A percentile compares a stretch with the other conserved stretches of the same genome.
These are phyloP conservation scores for Brienomyrus brachyistius DNA, from an alignment of 2,113 vertebrate species.

Conservation along the genomic window DNA sequence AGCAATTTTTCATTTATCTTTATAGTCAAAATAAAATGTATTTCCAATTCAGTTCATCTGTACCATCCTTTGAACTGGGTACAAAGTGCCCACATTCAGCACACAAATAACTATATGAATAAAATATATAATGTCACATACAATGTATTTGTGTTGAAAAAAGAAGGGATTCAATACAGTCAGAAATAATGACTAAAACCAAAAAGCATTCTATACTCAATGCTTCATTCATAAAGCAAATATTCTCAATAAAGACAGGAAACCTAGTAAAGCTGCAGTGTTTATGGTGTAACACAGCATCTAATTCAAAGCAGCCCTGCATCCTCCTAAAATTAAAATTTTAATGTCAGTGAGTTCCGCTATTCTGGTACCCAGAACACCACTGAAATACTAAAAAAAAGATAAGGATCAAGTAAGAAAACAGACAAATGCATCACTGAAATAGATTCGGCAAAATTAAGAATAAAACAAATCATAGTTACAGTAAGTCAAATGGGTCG, in stretches of 20 bases:
- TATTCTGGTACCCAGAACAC: not conserved
- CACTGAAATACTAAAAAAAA: not conserved
- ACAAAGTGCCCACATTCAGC: not conserved
- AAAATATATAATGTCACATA: not conserved
- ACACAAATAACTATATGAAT: not conserved
- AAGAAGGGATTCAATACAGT: not conserved
- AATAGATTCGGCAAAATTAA: not conserved
- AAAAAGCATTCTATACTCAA: not conserved
- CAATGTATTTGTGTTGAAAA: not conserved
- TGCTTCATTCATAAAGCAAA: not conserved
- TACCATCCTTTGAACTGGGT: not conserved
- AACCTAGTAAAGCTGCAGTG: not conserved
- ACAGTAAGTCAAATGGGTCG: no score
- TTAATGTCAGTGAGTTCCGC: not conserved
- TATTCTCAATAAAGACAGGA: not conserved
- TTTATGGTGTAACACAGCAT: not conserved
- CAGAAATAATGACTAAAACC: not conserved
- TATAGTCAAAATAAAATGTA: not conserved
- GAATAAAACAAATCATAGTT: not conserved
- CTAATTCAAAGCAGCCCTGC: not conserved
- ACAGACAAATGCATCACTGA: not conserved
- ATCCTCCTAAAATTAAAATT: not conserved
- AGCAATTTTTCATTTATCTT: not conserved
- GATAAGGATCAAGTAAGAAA: not conserved
- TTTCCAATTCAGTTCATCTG: not conserved